Conservation (phyloP, 2,113 vertebrate species). For the Centropristis striata region DNA sequence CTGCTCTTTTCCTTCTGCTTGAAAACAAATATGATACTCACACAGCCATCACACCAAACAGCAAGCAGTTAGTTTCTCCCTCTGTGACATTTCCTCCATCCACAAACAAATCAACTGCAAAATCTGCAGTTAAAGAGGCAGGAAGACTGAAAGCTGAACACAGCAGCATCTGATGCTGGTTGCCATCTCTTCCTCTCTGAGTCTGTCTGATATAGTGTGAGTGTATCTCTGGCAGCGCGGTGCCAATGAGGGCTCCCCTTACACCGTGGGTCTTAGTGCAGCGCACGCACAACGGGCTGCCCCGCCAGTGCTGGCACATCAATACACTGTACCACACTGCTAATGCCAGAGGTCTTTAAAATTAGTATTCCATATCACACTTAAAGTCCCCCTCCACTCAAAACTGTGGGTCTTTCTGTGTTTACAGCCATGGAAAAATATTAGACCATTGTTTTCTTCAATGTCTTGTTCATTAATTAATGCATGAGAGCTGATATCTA, state of each 20-base stretch:
- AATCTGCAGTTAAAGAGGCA: constrained; percentile 9
- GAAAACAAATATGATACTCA: background rate
- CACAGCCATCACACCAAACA: constrained; percentile 9
- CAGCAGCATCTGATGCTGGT: background rate
- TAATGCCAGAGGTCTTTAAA: constrained; percentile 11
- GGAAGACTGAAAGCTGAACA: constrained; percentile 10
- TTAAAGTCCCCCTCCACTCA: too few species aligned
- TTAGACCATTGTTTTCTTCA: too few species aligned
- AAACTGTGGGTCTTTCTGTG: too few species aligned
- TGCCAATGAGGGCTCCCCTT: constrained; percentile 45
- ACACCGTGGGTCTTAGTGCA: constrained; percentile 41
- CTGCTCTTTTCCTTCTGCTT: background rate
- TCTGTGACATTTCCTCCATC: constrained; percentile 22
- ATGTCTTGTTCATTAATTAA: too few species aligned
- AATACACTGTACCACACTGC: constrained; percentile 2
- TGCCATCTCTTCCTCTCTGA: background rate
- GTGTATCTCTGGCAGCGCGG: constrained; percentile 3
- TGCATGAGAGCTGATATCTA: too few species aligned
- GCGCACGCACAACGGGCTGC: constrained; percentile 29
- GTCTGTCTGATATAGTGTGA: background rate
- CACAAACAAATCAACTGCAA: constrained; percentile 19
- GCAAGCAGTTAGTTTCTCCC: background rate
- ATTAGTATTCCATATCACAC: background rate
- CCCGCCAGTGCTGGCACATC: constrained; percentile 37
- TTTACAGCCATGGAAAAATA: too few species aligned